phyloP scores from a whole-genome alignment of 2,888 invertebrate species.

The Phortica okadai region DNA sequence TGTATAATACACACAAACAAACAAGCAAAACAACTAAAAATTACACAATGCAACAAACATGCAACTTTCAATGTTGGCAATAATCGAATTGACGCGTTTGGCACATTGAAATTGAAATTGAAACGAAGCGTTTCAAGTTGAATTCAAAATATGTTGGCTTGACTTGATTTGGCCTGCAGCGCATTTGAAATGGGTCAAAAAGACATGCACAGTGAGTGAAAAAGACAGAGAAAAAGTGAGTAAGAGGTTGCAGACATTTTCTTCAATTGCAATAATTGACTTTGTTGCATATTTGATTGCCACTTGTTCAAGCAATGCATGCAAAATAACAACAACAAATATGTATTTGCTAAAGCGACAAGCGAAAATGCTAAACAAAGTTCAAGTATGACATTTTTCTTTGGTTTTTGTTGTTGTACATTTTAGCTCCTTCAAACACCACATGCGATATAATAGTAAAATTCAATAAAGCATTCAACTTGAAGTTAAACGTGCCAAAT shows the following conservation, averaged over 20 bases:
- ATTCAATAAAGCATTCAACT: neutral
- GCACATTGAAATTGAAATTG: neutral
- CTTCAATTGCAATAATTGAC: too few relatives aligned
- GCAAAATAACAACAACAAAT: neutral
- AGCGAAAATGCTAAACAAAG: neutral
- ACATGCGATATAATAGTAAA: neutral
- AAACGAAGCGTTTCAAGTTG: too few relatives aligned
- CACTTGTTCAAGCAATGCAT: neutral
- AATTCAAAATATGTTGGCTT: too few relatives aligned
- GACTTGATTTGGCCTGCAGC: too few relatives aligned
- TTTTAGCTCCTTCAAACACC: neutral
- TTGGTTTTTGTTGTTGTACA: too few relatives aligned
- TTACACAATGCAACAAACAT: slow-evolving; percentile 15
- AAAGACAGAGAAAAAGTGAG: too few relatives aligned
- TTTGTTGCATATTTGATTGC: neutral
- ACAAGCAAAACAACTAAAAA: slow-evolving; percentile 9
- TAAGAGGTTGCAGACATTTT: too few relatives aligned
- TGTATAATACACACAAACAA: neutral
- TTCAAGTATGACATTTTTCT: neutral
- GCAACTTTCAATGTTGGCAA: slow-evolving; percentile 22
- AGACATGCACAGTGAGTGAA: too few relatives aligned
- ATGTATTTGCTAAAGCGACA: neutral
- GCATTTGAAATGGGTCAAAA: too few relatives aligned
- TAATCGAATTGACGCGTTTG: neutral
- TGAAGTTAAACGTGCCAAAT: neutral